Base-by-base conservation (phyloP, 2,113 vertebrate species). In the Leptosomus discolor region DNA sequence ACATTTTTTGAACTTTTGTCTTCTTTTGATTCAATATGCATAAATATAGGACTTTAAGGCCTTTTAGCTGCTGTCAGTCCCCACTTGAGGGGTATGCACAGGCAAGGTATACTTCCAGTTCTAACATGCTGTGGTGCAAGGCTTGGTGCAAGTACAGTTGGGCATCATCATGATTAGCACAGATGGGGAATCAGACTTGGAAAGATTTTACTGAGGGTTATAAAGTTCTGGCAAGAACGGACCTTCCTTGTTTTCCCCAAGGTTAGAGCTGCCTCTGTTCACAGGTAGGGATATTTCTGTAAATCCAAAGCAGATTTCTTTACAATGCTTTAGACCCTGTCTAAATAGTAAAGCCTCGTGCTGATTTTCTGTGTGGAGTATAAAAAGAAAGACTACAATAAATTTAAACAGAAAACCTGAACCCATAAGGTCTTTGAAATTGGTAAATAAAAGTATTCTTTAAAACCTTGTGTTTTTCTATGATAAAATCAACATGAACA, bases 101-200 rank as follows among this genome's bases (percentile, higher is more conserved):
- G 16, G 11, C 0, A 0, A 57, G 11, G 19, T 80, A 12, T 34
- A 11, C 11, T 61, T 84, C 32, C 13, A 50, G 60, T 58, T 74
- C 23, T 65, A 37, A 30, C 1, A 0, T 27, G 6, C 24, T 37
- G 13, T 36, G 5, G 29, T 81, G 46, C 36, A 43, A 51, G 29
- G 13, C 29, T 81, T 70, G 20, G 15, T 46, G 41, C 41, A 57
- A 2, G 23, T n/a, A 17, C 2, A 1, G 6, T 9, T 69, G 29
- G 19, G 8, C 9, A 67, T 26, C 21, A 24, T 43, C 32, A 12
- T 0, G 0, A 15, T 61, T 36, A 50, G 7, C 37, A 71, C 15
- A 78, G 14, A 23, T 24, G 8, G 13, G 10, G 12, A 90, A 24
- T 12, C 21, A 36, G 16, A 18, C n/a, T 41, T 57, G 20, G 56